Evolutionary conservation across 1,140 invertebrate genomes (phyloP).

Genomic region (Rhagoletis zephyria): DNA sequence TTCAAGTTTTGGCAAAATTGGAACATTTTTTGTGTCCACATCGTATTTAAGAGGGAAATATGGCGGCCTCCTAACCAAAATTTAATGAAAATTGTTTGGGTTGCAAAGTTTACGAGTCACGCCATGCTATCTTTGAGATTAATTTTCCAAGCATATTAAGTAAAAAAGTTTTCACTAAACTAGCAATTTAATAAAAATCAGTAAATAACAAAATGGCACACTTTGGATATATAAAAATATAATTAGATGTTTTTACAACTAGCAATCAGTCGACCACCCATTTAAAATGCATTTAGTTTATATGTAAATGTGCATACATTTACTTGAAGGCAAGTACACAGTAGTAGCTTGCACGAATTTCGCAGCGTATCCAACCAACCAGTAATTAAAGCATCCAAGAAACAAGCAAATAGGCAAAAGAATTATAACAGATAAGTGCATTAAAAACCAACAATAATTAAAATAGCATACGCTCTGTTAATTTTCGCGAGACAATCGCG

Average conservation of each 20-base stretch:
- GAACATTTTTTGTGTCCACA: no score
- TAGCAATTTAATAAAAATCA: neutral
- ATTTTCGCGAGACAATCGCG: constrained; percentile 6
- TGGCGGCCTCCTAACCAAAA: no score
- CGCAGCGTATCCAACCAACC: neutral
- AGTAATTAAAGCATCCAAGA: neutral
- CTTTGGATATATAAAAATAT: neutral
- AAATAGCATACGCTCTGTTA: constrained; percentile 34
- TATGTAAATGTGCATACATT: neutral
- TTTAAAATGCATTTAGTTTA: constrained; percentile 48
- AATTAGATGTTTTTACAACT: neutral
- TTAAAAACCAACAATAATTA: constrained; percentile 13
- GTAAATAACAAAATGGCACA: neutral
- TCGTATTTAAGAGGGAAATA: no score
- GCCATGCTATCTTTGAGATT: no score
- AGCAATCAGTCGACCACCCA: neutral
- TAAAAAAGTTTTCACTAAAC: neutral
- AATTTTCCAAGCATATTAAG: no score
- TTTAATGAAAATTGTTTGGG: no score
- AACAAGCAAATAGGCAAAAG: neutral
- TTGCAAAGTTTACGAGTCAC: no score
- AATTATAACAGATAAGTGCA: constrained; percentile 12
- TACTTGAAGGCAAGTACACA: neutral
- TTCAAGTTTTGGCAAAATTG: no score
- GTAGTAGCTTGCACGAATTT: neutral